Evolutionary conservation across 2,797 vertebrate species (phyloP), one percentile per base, ranked within the genome.

Genomic region (Ctenochaetus hawaiiensis): DNA sequence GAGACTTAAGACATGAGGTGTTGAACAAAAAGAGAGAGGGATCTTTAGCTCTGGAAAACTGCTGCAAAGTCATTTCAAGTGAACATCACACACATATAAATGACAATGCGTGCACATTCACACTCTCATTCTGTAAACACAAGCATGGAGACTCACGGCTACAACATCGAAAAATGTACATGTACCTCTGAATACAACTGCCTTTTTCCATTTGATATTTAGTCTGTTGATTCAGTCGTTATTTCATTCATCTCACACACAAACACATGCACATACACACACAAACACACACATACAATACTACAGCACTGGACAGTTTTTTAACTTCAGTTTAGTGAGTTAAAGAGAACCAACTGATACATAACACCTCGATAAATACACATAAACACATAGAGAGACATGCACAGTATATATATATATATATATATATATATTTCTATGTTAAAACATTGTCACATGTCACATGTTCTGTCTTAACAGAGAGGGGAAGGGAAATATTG

Each of bases 61-160:
- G 39, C 57, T 37, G 53, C 9, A 18, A 63, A 59, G 44, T 34
- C 17, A 6, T 34, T 60, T 44, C 17, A 52, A 26, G 16, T 48
- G 10, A 76, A 8, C 41, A 44, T n/a, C 26, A 60, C 23, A 41
- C 5, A 60, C 57, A 61, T 17, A 61, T 49, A 48, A 4, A 71
- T 39, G 11, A 45, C 22, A 17, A 64, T 10, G 11, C 23, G 22
- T 43, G 26, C 39, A 44, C 34, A 44, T 6, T 23, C 37, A 75
- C 8, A 41, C 20, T 22, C 3, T 30, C 23, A 16, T 16, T 18
- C 2, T 53, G 17, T 13, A 14, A 6, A 5, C 20, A 30, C 30
- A 30, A 30, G 30, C 41, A 2, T 10, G 14, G 14, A 45, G 18
- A 45, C 8, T 44, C 17, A 30, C 14, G 11, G 52, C 52, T 49